Evolutionary conservation across 1,140 invertebrate genomes (phyloP), one percentile per base, ranked within the genome.

Genomic region (Hesperophylax magnus): DNA sequence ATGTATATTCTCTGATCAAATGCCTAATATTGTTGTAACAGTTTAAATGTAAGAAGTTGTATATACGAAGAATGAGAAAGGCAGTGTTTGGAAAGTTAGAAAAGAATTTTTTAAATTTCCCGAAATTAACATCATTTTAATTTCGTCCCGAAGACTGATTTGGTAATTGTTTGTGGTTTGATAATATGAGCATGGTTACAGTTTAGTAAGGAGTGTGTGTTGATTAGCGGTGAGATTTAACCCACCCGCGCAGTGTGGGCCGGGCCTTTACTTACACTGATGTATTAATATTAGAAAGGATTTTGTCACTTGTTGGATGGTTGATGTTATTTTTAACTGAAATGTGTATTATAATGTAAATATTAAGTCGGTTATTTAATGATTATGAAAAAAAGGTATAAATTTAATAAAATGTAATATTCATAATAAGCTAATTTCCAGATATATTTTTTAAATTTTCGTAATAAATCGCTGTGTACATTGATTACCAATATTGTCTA

Each of bases 271-370:
- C 18, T 22, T 61, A 24, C 54, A 6, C 18, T 14, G 24, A 61
- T 24, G 6, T 20, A 24, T 61, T 61, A 27, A 27, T 34, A 31
- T 65, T 80, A 65, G 39, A 81, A 77, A 81, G 53, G 71, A 52
- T 77, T 71, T 69, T 15, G 27, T 34, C 53, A 17, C 61, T 77
- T 81, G 79, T 81, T 81, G 77, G 67, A 79, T 63, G 71, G 18
- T 80, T 80, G 34, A 61, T 77, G 79, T 81, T 77, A 53, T 67
- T 76, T 39, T 74, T 31, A 56, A 31, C 9, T 20, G n/a, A 47
- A 20, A 52, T 52, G 39, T 52, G 18, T 67, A 71, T 71, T 52
- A 20, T 71, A 53, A 17, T 71, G 67, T 71, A 71, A 47, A 71
- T 71, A 71, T 71, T 71, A 71, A 71, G 67, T 53, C 18, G 15